Evolutionary conservation across 2,888 invertebrate species (phyloP).

Genomic region (Melipona beecheii): DNA sequence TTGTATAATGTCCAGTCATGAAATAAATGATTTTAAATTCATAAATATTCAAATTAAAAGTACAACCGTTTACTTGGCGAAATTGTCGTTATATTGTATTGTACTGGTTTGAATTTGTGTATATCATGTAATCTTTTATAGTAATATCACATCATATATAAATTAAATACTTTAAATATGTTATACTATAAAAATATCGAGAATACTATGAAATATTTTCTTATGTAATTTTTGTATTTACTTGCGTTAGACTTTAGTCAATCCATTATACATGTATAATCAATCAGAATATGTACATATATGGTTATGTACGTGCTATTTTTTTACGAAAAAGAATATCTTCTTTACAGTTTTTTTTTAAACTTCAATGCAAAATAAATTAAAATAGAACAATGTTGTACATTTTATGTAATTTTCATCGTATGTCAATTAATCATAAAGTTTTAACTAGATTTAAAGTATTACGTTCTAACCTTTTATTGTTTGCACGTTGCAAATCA

Average conservation of each 20-base stretch:
- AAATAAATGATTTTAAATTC: neutral
- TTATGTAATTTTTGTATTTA: neutral
- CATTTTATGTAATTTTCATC: slow-evolving; percentile 50
- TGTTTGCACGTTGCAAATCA: slow-evolving; percentile 73
- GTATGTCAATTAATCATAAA: slow-evolving; percentile 59
- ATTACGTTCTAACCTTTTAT: slow-evolving; percentile 60
- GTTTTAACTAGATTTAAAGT: slow-evolving; percentile 64
- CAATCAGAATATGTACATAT: neutral
- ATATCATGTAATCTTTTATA: slow-evolving; percentile 14
- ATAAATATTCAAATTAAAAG: neutral
- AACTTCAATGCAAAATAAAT: slow-evolving; percentile 19
- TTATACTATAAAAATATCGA: neutral
- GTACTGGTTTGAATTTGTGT: neutral
- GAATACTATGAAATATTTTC: slow-evolving; percentile 4
- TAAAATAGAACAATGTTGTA: slow-evolving; percentile 62
- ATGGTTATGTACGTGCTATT: neutral
- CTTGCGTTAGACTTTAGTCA: neutral
- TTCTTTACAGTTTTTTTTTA: slow-evolving; percentile 15
- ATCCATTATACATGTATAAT: neutral
- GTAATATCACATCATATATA: neutral
- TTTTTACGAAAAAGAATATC: neutral
- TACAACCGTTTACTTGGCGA: neutral
- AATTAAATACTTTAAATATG: slow-evolving; percentile 8
- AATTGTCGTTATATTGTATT: neutral
- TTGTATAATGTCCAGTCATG: neutral